Evolutionary conservation across 2,888 invertebrate genomes (phyloP).

Genomic region (Pherbina coryleti): DNA sequence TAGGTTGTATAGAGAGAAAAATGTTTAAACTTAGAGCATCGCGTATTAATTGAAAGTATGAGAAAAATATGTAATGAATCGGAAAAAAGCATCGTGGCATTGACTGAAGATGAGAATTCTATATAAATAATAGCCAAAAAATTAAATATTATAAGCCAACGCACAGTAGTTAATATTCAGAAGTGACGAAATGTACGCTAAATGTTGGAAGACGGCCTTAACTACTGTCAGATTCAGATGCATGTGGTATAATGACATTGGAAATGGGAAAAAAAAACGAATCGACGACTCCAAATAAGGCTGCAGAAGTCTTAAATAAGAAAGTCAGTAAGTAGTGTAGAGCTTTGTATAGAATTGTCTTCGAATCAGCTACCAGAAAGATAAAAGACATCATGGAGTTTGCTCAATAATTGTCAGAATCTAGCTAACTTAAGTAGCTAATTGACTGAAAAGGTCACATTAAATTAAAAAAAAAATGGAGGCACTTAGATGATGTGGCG

Average conservation of each 20-base stretch:
- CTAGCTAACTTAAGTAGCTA: too few relatives aligned
- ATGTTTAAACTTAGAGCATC: too few relatives aligned
- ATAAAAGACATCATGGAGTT: too few relatives aligned
- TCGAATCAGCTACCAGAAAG: too few relatives aligned
- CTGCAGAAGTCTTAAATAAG: too few relatives aligned
- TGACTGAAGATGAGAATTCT: not conserved
- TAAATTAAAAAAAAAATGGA: too few relatives aligned
- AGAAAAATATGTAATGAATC: not conserved
- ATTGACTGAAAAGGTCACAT: too few relatives aligned
- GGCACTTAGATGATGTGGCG: too few relatives aligned
- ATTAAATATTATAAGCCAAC: not conserved
- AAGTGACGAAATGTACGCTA: not conserved
- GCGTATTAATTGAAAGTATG: not conserved
- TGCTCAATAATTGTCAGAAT: too few relatives aligned
- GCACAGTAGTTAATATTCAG: not conserved
- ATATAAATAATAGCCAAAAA: not conserved
- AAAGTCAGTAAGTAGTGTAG: not conserved
- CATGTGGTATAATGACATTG: constrained; percentile 12
- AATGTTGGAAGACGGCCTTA: constrained; percentile 14
- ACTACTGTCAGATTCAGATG: constrained; percentile 22
- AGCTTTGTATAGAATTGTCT: not conserved
- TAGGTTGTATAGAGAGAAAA: too few relatives aligned
- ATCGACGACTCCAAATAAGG: not conserved
- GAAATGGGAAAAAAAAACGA: constrained; percentile 19
- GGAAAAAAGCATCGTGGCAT: not conserved